phyloP scores from a whole-genome alignment of 2,113 vertebrate species.

The Caranx melampygus region DNA sequence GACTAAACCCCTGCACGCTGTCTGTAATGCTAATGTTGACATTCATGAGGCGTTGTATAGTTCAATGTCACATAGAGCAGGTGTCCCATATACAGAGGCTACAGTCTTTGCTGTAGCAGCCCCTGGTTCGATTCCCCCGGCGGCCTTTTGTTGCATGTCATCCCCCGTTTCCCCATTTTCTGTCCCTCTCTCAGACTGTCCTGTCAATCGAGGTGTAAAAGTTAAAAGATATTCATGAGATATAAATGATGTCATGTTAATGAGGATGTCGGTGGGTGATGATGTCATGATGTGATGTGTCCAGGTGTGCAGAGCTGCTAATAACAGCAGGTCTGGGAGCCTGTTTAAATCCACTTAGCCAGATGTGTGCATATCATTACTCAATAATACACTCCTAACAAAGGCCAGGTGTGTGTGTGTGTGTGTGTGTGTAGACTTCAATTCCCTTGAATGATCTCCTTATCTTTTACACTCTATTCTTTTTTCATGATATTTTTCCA shows the following conservation, averaged over 20 bases:
- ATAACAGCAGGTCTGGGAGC: slow-evolving; percentile 38
- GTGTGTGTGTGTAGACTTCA: not conserved
- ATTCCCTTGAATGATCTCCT: not conserved
- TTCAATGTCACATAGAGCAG: too few species aligned
- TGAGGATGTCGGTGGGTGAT: not conserved
- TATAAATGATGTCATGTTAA: slow-evolving; percentile 10
- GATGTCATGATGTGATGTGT: not conserved
- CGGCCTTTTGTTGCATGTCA: too few species aligned
- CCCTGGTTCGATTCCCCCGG: too few species aligned
- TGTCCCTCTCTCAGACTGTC: too few species aligned
- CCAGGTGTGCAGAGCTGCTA: slow-evolving; percentile 38
- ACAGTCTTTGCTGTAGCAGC: too few species aligned
- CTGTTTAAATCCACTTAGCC: slow-evolving; percentile 32
- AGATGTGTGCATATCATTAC: slow-evolving; percentile 48
- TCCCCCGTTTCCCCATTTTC: too few species aligned
- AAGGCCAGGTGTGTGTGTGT: slow-evolving; percentile 19
- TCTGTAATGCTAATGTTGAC: too few species aligned
- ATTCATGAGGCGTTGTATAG: too few species aligned
- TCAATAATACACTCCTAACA: slow-evolving; percentile 7
- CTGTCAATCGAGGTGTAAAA: too few species aligned
- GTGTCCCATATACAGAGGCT: too few species aligned
- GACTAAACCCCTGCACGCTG: too few species aligned
- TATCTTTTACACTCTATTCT: not conserved
- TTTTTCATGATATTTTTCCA: not conserved
- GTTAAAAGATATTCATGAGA: too few species aligned